phyloP scores from a whole-genome alignment of 2,888 invertebrate species.

The Lathronympha strigana region DNA sequence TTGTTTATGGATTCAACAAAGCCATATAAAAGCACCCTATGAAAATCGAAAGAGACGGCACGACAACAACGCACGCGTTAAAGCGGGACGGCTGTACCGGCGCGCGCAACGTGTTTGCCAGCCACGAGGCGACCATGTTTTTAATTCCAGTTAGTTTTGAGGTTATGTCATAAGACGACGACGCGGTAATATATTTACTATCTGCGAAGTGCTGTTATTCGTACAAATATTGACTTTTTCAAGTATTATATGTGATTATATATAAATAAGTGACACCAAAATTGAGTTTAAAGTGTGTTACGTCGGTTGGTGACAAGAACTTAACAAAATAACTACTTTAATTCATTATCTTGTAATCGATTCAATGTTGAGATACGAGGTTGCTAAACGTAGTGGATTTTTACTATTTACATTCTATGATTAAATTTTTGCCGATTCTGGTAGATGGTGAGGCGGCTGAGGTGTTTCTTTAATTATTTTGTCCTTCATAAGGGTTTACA shows the following conservation, averaged over 20 bases:
- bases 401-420: no score
- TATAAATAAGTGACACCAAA: not conserved
- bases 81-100: slow-evolving; percentile 57
- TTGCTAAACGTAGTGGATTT: no score
- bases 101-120: slow-evolving; percentile 67
- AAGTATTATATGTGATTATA: slow-evolving; percentile 4
- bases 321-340: not conserved
- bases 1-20: not conserved
- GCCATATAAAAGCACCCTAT: slow-evolving; percentile 8
- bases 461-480: no score
- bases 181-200: slow-evolving; percentile 8
- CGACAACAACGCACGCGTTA: slow-evolving; percentile 22
- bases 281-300: not conserved
- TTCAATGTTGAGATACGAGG: no score
- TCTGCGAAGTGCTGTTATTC: slow-evolving; percentile 17
- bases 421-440: no score
- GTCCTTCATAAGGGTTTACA: no score
- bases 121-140: slow-evolving; percentile 55
- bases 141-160: slow-evolving; percentile 55
- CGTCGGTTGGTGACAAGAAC: not conserved
- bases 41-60: slow-evolving; percentile 50
- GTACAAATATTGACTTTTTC: not conserved
- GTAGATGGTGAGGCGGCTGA: no score
- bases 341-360: not conserved
- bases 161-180: slow-evolving; percentile 60